Conservation (phyloP, 2,888 invertebrate species). For the Cheilosia pagana region DNA sequence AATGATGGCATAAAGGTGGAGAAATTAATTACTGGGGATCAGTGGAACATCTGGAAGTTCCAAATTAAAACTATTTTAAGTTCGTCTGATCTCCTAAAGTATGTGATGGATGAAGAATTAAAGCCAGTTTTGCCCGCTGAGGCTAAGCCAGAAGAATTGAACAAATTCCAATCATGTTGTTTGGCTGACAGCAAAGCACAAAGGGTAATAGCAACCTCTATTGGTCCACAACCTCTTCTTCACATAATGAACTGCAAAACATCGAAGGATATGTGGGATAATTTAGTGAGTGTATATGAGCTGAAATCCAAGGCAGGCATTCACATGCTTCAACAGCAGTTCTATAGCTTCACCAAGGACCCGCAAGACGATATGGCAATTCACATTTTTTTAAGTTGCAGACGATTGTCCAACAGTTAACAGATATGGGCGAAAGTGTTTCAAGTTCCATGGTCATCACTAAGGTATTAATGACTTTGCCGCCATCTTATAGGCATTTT, state of each 20-base stretch:
- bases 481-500: conserved; percentile 76
- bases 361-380: conserved; percentile 39
- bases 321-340: conserved; percentile 79
- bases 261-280: conserved; percentile 64
- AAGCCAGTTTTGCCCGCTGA: conserved; percentile 10
- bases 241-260: conserved; percentile 8
- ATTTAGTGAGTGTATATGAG: conserved; percentile 77
- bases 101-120: conserved; percentile 18
- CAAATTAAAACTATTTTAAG: conserved; percentile 11
- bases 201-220: too few species aligned
- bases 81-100: conserved; percentile 1
- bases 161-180: too few species aligned
- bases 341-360: conserved; percentile 57
- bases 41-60: conserved; percentile 33
- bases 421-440: conserved; percentile 68
- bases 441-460: conserved; percentile 72
- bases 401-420: conserved; percentile 57
- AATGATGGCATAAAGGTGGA: conserved; percentile 16
- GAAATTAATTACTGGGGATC: conserved; percentile 24
- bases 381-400: conserved; percentile 66
- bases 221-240: too few species aligned
- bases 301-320: conserved; percentile 78
- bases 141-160: too few species aligned
- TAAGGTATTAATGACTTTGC: conserved; percentile 76
- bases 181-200: too few species aligned